Base-by-base conservation (phyloP, 2,797 vertebrate species). In the Anguilla megastoma region DNA sequence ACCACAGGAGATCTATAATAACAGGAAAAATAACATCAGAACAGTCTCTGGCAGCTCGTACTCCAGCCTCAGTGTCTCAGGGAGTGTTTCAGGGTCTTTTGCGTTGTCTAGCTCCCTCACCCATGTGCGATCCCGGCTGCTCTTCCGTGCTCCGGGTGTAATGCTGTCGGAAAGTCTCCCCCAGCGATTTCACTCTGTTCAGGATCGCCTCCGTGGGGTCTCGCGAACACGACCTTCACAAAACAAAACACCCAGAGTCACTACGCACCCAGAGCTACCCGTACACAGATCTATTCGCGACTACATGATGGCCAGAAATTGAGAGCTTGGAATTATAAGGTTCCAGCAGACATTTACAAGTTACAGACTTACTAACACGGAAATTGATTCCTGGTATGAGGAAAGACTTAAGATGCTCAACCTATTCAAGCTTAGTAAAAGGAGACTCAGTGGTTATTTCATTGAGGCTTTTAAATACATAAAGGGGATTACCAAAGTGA, bases 101-200 rank as follows among this genome's bases (percentile, higher is more conserved):
- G 4, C 5, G 14, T n/a, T 24, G 9, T 8, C n/a, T 0, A 48
- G 7, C n/a, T 58, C 79, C 87, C 94, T 90, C 93, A 98, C 98
- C 98, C 92, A 99, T 98, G 16, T 99, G 98, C 84, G 97, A 97
- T 85, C 97, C 98, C 0, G 97, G 95, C 66, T 97, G 95, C 84
- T 98, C 97, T 87, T 97, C 97, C 0, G 96, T 96, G 89, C 97
- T 95, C 16, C 95, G 97, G 84, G 97, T 98, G 94, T 99, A 99
- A 90, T 96, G 96, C 85, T 96, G 95, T 88, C 98, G 98, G 91
- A 99, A 99, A 5, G 89, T 94, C 80, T 97, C 97, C 58, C 98
- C 98, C 76, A 99, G 95, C 0, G 93, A 95, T 93, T 97, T 98
- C 50, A 99, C 95, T 80, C 96, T 94, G 90, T 91, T 94, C 91